phyloP scores from a whole-genome alignment of 2,113 vertebrate species.

The Chrysemys picta region DNA sequence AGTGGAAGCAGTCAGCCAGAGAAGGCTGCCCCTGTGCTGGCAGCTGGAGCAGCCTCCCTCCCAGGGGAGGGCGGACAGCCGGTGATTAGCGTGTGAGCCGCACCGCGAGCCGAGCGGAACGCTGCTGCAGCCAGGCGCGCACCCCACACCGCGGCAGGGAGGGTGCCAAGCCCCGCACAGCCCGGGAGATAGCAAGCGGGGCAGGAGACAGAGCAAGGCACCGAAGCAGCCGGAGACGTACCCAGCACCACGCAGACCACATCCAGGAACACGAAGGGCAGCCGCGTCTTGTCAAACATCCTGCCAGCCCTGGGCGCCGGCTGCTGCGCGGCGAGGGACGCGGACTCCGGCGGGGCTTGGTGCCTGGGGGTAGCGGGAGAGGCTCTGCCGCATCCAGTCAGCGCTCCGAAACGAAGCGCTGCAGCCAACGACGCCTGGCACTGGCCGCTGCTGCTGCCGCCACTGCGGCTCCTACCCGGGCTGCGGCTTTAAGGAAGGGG shows the following conservation, averaged over 20 bases:
- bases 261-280: constrained; percentile 91
- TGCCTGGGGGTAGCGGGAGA: background rate
- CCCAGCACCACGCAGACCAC: constrained; percentile 89
- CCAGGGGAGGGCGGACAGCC: background rate
- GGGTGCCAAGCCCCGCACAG: background rate
- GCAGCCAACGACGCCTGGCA: background rate
- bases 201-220: background rate
- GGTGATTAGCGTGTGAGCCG: background rate
- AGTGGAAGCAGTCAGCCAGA: background rate
- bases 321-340: background rate
- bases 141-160: background rate
- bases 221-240: constrained; percentile 73
- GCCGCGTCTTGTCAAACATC: constrained; percentile 92
- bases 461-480: background rate
- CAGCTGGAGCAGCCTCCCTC: background rate
- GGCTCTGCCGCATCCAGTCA: background rate
- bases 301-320: constrained; percentile 7
- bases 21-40: background rate
- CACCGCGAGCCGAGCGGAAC: background rate
- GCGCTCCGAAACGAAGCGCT: background rate
- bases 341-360: background rate
- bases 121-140: background rate
- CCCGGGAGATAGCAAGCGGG: background rate
- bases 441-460: background rate
- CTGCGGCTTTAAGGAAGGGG: constrained; percentile 61